A percentile compares a stretch with the other conserved stretches of the same genome.
Evolutionary conservation across 2,113 vertebrate species (phyloP).

Genomic region (Austrofundulus limnaeus): DNA sequence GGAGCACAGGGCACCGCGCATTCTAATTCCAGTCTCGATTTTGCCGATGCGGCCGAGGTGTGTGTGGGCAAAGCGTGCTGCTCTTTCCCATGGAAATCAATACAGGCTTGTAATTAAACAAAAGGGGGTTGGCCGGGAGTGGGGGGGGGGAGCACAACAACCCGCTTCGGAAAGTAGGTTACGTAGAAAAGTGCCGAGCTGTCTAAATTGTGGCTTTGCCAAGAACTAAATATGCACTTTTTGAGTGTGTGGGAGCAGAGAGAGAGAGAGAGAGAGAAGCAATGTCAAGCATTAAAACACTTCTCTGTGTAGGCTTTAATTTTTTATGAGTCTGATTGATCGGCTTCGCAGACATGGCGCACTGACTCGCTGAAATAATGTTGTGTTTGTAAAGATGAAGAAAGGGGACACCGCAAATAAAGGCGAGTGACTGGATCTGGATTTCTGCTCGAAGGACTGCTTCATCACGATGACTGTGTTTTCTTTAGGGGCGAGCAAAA

Average conservation of each 20-base stretch:
- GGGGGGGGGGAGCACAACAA: conserved; percentile 54
- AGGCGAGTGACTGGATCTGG: conserved; percentile 8
- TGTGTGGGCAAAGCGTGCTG: conserved; percentile 75
- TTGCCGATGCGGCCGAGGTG: conserved; percentile 72
- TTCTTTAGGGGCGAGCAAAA: background rate
- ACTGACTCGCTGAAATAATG: conserved; percentile 59
- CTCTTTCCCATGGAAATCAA: conserved; percentile 86
- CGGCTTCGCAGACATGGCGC: conserved; percentile 47
- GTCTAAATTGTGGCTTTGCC: conserved; percentile 74
- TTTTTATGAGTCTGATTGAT: conserved; percentile 74
- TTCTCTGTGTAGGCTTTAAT: conserved; percentile 58
- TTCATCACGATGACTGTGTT: conserved; percentile 5
- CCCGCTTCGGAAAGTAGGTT: conserved; percentile 79
- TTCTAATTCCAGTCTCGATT: conserved; percentile 79
- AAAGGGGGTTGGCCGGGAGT: conserved; percentile 76
- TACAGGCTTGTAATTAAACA: conserved; percentile 85
- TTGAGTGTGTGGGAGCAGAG: conserved; percentile 51
- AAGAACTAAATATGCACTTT: conserved; percentile 73
- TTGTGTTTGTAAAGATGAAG: conserved; percentile 57
- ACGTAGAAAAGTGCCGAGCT: conserved; percentile 78
- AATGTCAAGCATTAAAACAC: conserved; percentile 60
- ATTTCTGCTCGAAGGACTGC: conserved; percentile 25
- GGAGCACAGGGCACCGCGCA: conserved; percentile 63
- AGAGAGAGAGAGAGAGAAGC: conserved; percentile 21
- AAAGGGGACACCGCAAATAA: conserved; percentile 33